phyloP scores from a whole-genome alignment of 2,797 vertebrate species.

The Sandelia bainsii region DNA sequence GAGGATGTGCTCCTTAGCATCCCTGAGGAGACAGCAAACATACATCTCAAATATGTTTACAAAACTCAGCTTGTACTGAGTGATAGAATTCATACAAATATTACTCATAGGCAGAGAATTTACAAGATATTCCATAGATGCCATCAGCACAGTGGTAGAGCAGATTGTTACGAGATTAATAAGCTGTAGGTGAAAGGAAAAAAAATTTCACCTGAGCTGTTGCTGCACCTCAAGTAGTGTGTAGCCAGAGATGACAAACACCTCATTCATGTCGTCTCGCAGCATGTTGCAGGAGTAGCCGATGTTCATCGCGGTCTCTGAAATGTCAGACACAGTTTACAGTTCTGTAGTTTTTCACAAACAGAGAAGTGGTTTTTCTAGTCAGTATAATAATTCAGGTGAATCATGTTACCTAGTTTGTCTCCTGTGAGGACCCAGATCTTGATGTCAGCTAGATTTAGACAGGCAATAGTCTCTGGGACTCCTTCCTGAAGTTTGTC shows the following conservation, averaged over 20 bases:
- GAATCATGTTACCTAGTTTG: slow-evolving; percentile 85
- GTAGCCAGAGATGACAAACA: slow-evolving; percentile 85
- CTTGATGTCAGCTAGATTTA: slow-evolving; percentile 89
- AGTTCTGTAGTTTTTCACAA: not conserved
- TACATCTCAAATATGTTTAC: not conserved
- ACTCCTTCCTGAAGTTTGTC: slow-evolving; percentile 93
- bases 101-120: not conserved
- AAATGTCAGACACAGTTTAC: slow-evolving; percentile 41
- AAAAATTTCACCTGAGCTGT: slow-evolving; percentile 83
- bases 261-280: slow-evolving; percentile 86
- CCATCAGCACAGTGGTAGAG: not conserved
- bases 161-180: slow-evolving; percentile 2
- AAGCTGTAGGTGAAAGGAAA: not conserved
- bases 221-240: slow-evolving; percentile 82
- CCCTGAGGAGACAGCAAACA: slow-evolving; percentile 67
- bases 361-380: not conserved
- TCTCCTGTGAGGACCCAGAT: slow-evolving; percentile 93
- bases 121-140: not conserved
- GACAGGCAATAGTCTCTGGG: slow-evolving; percentile 85
- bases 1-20: slow-evolving; percentile 81
- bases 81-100: not conserved
- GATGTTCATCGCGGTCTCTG: slow-evolving; percentile 91
- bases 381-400: not conserved
- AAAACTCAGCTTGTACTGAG: not conserved
- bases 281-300: slow-evolving; percentile 90